A percentile compares a stretch with the other conserved stretches of the same genome.
phyloP scores from a whole-genome alignment of 1,140 invertebrate genomes.

The Bombus fervidus region DNA sequence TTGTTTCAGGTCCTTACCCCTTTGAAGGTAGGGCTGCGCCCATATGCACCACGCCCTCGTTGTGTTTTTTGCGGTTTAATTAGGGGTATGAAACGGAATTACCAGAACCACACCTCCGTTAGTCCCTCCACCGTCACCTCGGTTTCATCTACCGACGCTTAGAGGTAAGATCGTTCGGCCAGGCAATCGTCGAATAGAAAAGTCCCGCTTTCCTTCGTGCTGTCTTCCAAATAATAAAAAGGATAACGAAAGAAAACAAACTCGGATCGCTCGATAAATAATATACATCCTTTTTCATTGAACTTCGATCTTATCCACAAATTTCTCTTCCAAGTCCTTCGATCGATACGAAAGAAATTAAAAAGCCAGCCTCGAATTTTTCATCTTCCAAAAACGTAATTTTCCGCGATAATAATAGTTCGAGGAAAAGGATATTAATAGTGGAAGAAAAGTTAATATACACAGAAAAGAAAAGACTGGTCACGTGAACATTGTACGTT shows the following conservation, averaged over 20 bases:
- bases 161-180: no score
- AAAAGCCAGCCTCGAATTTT: no score
- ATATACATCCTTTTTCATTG: no score
- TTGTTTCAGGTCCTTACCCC: slow-evolving; percentile 55
- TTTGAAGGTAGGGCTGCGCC: slow-evolving; percentile 54
- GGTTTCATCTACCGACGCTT: slow-evolving; percentile 48
- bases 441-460: background rate
- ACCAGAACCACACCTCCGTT: slow-evolving; percentile 65
- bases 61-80: slow-evolving; percentile 61
- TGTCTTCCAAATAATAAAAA: no score
- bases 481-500: background rate
- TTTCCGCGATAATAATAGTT: background rate
- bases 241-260: no score
- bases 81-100: slow-evolving; percentile 65
- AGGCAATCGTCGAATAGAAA: no score
- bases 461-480: background rate
- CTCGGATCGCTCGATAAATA: no score
- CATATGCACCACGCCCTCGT: slow-evolving; percentile 59
- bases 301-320: background rate
- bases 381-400: no score
- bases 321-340: background rate
- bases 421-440: background rate
- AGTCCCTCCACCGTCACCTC: slow-evolving; percentile 55
- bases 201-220: no score
- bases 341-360: no score